Conservation (phyloP, 2,113 vertebrate species). For the Anser brachyrhynchus region DNA sequence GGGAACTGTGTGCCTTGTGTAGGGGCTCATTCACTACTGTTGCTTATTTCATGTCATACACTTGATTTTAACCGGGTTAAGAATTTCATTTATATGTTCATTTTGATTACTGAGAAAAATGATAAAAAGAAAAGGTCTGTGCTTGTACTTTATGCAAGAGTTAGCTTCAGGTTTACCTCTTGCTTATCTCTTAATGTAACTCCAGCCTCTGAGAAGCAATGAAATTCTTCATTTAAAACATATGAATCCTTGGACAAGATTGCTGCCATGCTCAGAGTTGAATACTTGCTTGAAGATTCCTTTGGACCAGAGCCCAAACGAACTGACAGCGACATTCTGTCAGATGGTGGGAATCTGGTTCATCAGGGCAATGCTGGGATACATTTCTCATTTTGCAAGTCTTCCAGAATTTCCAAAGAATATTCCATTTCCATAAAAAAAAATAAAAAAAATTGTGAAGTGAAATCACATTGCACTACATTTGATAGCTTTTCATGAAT, state of each 20-base stretch:
- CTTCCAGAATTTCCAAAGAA: slow-evolving; percentile 11
- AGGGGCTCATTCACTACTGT: neutral
- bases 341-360: neutral
- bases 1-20: neutral
- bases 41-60: neutral
- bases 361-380: neutral
- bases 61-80: neutral
- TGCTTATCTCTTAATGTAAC: neutral
- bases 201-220: neutral
- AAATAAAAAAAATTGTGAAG: neutral
- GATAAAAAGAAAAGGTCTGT: neutral
- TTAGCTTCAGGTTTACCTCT: neutral
- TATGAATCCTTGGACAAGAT: neutral
- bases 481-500: neutral
- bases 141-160: neutral
- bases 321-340: neutral
- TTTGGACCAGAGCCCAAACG: neutral
- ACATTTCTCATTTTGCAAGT: neutral
- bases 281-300: neutral
- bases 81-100: neutral
- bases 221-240: slow-evolving; percentile 6
- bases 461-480: neutral
- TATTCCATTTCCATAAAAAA: neutral
- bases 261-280: neutral
- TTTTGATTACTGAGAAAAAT: neutral